A percentile compares a stretch with the other conserved stretches of the same genome.
Conservation (phyloP, 2,113 vertebrate genomes). For the Cyanoliseus patagonus region DNA sequence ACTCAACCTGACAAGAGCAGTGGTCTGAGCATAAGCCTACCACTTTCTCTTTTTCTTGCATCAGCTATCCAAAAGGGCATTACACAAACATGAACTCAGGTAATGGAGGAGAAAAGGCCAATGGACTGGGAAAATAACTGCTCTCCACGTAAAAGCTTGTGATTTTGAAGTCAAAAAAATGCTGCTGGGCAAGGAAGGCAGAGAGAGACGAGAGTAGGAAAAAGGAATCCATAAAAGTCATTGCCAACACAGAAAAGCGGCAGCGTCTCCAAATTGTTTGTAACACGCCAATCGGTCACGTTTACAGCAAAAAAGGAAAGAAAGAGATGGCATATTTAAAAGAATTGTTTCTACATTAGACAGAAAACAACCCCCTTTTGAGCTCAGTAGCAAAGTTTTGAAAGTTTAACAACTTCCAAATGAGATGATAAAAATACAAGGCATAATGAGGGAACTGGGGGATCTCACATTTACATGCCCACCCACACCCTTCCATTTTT, state of each 20-base stretch:
- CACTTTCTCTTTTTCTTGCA: background rate
- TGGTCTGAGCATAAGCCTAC: background rate
- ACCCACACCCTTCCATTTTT: background rate
- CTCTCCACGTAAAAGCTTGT: background rate
- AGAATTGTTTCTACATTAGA: background rate
- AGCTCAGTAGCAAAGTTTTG: background rate
- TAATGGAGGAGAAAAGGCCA: background rate
- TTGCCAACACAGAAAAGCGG: background rate
- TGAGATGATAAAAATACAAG: background rate
- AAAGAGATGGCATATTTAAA: background rate
- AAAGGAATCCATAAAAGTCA: background rate
- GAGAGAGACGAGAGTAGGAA: background rate
- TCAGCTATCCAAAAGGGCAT: background rate
- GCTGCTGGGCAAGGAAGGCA: background rate
- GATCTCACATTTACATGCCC: background rate
- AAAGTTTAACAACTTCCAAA: background rate
- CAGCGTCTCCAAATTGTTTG: background rate
- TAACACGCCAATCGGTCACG: background rate
- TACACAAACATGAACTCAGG: background rate
- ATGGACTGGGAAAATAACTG: background rate
- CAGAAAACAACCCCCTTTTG: background rate
- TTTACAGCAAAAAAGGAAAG: background rate
- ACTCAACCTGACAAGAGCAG: background rate
- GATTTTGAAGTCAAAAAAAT: background rate
- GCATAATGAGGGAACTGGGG: background rate